Percentiles rank a stretch among this genome's conserved stretches.
phyloP scores from a whole-genome alignment of 1,140 invertebrate genomes.

The Drosophila tristis region DNA sequence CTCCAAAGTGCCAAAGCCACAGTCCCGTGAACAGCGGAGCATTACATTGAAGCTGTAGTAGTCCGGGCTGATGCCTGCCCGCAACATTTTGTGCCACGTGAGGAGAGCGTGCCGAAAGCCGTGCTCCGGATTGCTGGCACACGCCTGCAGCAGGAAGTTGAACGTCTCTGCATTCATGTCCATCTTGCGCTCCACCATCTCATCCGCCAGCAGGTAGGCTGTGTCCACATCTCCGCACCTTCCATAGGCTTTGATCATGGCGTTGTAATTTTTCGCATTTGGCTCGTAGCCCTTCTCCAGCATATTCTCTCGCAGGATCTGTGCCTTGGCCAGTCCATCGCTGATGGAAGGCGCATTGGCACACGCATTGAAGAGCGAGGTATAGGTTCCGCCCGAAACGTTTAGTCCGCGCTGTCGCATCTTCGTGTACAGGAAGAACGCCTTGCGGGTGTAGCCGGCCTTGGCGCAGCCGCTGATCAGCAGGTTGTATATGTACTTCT shows the following conservation, averaged over 20 bases:
- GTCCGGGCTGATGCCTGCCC: slow-evolving; percentile 87
- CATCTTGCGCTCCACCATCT: slow-evolving; percentile 90
- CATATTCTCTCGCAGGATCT: slow-evolving; percentile 88
- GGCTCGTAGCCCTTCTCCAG: slow-evolving; percentile 88
- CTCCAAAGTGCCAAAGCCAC: slow-evolving; percentile 89
- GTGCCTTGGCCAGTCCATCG: slow-evolving; percentile 88
- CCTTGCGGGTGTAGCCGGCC: slow-evolving; percentile 92
- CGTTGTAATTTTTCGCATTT: slow-evolving; percentile 92
- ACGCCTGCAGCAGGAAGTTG: slow-evolving; percentile 92
- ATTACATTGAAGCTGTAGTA: slow-evolving; percentile 93
- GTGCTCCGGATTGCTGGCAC: slow-evolving; percentile 90
- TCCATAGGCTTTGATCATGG: slow-evolving; percentile 96
- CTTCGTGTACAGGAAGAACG: slow-evolving; percentile 92
- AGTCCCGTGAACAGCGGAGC: slow-evolving; percentile 91
- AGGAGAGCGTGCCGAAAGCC: slow-evolving; percentile 92
- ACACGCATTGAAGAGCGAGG: slow-evolving; percentile 94
- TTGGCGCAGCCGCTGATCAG: slow-evolving; percentile 92
- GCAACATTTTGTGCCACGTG: slow-evolving; percentile 93
- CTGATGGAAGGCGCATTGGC: slow-evolving; percentile 89
- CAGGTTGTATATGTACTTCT: slow-evolving; percentile 91
- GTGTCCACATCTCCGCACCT: slow-evolving; percentile 90
- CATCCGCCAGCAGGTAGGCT: slow-evolving; percentile 93
- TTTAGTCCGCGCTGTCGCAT: slow-evolving; percentile 91
- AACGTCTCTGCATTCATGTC: slow-evolving; percentile 89
- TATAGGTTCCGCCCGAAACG: slow-evolving; percentile 90